Base-by-base conservation (phyloP, 2,797 vertebrate genomes). In the Passerculus sandwichensis region DNA sequence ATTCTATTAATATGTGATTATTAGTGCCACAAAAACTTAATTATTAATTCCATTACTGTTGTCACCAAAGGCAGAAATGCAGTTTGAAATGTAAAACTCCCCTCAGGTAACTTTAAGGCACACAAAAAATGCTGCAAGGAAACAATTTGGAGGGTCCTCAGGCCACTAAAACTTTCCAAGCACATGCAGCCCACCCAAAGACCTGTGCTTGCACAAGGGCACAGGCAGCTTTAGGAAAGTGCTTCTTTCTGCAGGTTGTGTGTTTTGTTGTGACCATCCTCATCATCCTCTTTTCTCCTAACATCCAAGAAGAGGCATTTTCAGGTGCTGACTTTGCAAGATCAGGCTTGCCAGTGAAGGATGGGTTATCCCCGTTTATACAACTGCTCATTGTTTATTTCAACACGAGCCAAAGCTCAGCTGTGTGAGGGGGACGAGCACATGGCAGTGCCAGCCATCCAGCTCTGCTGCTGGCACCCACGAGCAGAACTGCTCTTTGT, bases 1-100 rank as follows among this genome's bases (percentile, higher is more conserved):
- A 72, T 65, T 72, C 75, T 59, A 85, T 81, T 64, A 89, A 84
- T 80, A 69, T 32, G 82, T 54, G 65, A 84, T 89, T 69, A 86
- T 92, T 69, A 84, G 44, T 80, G 74, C 70, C 51, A 64, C 29
- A 62, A 59, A 91, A 95, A 44, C 19, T 8, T 60, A 75, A 81
- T 93, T 88, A 91, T 85, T 79, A 85, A 85, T 85, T 73, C 71
- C 56, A 84, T 57, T 82, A 86, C 50, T 42, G 23, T 15, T 67
- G 30, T 44, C 34, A 42, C 80, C 42, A 59, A 48, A 1, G 15
- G 60, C 66, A 88, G 61, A 76, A 94, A 82, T 25, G 15, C 57
- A 45, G 73, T 74, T 32, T 87, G 89, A 91, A 71, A 94, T 23
- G 19, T 25, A 44, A 38, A 83, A 45, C 48, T 90, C 54, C 57